Conservation (phyloP, 2,113 vertebrate species). For the Salvelinus alpinus region DNA sequence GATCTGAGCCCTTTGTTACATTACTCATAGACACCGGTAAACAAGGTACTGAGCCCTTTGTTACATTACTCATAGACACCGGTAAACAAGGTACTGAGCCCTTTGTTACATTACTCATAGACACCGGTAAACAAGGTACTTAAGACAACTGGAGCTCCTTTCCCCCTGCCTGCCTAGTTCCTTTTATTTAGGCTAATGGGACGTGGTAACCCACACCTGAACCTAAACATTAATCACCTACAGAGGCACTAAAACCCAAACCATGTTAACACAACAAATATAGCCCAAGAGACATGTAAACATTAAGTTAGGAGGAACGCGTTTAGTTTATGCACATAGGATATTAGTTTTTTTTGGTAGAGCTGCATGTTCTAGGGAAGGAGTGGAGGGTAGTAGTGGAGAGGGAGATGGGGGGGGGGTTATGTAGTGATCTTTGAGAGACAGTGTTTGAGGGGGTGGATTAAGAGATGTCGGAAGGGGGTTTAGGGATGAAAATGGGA, state of each 20-base stretch:
- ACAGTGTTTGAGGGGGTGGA: constrained; percentile 9
- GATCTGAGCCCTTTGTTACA: constrained; percentile 47
- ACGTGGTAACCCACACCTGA: background rate
- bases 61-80: constrained; percentile 38
- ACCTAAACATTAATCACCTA: too few species aligned
- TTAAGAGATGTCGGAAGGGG: constrained; percentile 1
- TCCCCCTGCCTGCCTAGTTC: background rate
- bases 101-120: constrained; percentile 46
- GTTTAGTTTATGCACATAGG: constrained; percentile 2
- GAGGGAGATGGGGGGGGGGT: too few species aligned
- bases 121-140: constrained; percentile 36
- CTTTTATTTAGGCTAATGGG: constrained; percentile 57
- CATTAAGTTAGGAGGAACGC: constrained; percentile 16
- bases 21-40: constrained; percentile 43
- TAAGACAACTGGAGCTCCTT: constrained; percentile 25
- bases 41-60: constrained; percentile 41
- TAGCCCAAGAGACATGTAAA: constrained; percentile 40
- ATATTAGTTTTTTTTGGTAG: constrained; percentile 18
- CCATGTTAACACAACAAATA: background rate
- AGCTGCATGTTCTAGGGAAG: constrained; percentile 8
- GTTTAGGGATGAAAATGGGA: constrained; percentile 38
- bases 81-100: constrained; percentile 38
- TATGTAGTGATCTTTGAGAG: background rate
- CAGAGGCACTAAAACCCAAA: constrained; percentile 15
- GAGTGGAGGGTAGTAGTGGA: too few species aligned